A percentile compares a stretch with the other conserved stretches of the same genome.
Evolutionary conservation across 2,888 invertebrate genomes (phyloP).

Genomic region (Diplolepis rosae): DNA sequence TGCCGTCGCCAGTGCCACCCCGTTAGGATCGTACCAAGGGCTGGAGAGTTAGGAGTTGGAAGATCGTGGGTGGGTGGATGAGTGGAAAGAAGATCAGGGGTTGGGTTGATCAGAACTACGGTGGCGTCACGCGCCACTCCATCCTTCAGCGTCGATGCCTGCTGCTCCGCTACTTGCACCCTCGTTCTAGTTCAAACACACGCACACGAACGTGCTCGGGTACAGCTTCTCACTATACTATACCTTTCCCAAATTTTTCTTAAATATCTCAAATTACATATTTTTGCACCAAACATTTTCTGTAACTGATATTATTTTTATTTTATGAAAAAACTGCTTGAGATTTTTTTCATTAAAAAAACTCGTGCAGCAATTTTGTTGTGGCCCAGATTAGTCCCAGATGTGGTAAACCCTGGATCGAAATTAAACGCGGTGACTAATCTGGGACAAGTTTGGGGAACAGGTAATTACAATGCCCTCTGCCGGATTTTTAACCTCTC

Average conservation of each 20-base stretch:
- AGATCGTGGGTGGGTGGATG: not conserved
- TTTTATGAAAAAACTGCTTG: too few relatives aligned
- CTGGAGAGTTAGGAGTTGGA: slow-evolving; percentile 32
- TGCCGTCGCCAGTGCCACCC: slow-evolving; percentile 46
- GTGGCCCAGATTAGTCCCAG: too few relatives aligned
- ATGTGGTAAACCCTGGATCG: too few relatives aligned
- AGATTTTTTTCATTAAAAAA: too few relatives aligned
- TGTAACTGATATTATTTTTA: not conserved
- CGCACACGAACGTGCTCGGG: not conserved
- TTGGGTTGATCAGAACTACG: slow-evolving; percentile 41
- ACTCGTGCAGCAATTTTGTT: too few relatives aligned
- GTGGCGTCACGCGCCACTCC: slow-evolving; percentile 43
- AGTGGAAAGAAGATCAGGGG: slow-evolving; percentile 5
- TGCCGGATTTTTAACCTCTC: too few relatives aligned
- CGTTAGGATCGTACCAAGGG: slow-evolving; percentile 34
- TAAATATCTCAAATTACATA: not conserved
- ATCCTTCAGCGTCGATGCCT: slow-evolving; percentile 45
- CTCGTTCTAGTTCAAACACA: slow-evolving; percentile 38
- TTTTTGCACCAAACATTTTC: not conserved
- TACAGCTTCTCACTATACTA: not conserved
- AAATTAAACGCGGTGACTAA: too few relatives aligned
- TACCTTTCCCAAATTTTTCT: not conserved
- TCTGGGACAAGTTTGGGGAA: too few relatives aligned
- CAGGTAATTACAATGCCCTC: too few relatives aligned
- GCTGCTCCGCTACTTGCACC: slow-evolving; percentile 32